Conservation (phyloP, 2,113 vertebrate genomes). For the Oplegnathus fasciatus region DNA sequence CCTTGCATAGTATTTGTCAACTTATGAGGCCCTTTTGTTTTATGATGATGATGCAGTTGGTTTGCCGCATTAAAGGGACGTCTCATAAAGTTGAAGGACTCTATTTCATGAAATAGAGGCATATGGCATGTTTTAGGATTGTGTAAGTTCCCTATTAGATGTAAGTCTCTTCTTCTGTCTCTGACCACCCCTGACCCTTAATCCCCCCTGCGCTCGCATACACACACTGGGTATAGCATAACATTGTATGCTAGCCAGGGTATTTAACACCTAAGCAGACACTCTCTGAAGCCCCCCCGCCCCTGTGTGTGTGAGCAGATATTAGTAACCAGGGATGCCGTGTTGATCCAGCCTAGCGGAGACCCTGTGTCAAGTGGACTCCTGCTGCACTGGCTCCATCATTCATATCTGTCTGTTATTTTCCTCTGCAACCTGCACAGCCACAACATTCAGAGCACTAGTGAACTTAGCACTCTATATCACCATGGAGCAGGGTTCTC, state of each 20-base stretch:
- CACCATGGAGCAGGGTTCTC: not conserved
- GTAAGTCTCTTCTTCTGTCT: slow-evolving; percentile 9
- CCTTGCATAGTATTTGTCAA: not conserved
- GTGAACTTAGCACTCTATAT: slow-evolving; percentile 52
- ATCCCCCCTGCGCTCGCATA: not conserved
- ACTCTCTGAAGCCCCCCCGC: slow-evolving; percentile 37
- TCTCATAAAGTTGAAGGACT: slow-evolving; percentile 16
- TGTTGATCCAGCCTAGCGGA: slow-evolving; percentile 79
- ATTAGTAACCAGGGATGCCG: slow-evolving; percentile 70
- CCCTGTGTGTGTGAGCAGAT: slow-evolving; percentile 62
- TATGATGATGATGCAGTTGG: not conserved
- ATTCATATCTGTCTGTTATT: slow-evolving; percentile 69
- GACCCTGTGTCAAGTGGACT: slow-evolving; percentile 79
- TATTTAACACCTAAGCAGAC: slow-evolving; percentile 68
- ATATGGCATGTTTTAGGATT: slow-evolving; percentile 23
- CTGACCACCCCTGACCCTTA: not conserved
- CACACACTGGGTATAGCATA: slow-evolving; percentile 50
- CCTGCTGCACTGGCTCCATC: slow-evolving; percentile 78
- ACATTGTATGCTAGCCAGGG: slow-evolving; percentile 55
- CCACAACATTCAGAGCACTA: not conserved
- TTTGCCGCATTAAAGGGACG: slow-evolving; percentile 20
- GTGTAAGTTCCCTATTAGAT: slow-evolving; percentile 18
- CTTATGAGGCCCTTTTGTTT: not conserved
- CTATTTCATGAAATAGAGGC: slow-evolving; percentile 10
- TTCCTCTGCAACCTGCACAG: slow-evolving; percentile 37